These are phyloP conservation scores for Mystacides longicornis DNA, from an alignment of 2,888 invertebrate genomes.

Conservation along the genomic window DNA sequence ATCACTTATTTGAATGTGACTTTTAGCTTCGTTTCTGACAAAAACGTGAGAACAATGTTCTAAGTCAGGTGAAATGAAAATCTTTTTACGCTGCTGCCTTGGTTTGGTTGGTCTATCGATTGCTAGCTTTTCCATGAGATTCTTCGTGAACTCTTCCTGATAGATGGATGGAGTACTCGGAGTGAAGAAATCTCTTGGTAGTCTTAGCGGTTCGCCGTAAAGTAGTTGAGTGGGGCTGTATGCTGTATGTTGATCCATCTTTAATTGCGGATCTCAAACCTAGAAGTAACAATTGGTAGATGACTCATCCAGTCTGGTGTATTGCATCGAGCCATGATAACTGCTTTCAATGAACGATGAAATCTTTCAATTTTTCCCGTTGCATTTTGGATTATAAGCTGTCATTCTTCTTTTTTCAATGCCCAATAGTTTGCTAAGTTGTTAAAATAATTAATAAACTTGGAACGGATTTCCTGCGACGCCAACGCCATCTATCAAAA, in stretches of 20 bases:
- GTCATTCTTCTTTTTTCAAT: constrained; percentile 24
- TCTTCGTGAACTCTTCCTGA: neutral
- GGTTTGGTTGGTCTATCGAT: neutral
- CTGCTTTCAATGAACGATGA: constrained; percentile 27
- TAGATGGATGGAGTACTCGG: neutral
- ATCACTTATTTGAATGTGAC: no score
- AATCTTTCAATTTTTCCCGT: constrained; percentile 25
- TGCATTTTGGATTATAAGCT: constrained; percentile 25
- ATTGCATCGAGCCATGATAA: constrained; percentile 19
- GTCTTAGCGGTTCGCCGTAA: constrained; percentile 26
- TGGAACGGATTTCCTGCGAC: no score
- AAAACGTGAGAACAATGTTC: neutral
- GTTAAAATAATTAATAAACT: no score
- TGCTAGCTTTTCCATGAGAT: neutral
- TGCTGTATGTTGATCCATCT: constrained; percentile 23
- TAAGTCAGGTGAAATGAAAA: constrained; percentile 3
- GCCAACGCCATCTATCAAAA: no score
- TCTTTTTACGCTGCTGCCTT: neutral
- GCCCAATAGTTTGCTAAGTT: no score
- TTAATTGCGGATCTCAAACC: constrained; percentile 28
- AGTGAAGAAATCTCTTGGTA: constrained; percentile 28
- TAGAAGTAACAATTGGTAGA: constrained; percentile 30
- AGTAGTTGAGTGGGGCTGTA: constrained; percentile 28
- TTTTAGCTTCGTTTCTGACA: neutral
- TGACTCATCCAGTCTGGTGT: constrained; percentile 23